Evolutionary conservation across 2,888 invertebrate genomes (phyloP).

Genomic region (Alloplasta piceator): DNA sequence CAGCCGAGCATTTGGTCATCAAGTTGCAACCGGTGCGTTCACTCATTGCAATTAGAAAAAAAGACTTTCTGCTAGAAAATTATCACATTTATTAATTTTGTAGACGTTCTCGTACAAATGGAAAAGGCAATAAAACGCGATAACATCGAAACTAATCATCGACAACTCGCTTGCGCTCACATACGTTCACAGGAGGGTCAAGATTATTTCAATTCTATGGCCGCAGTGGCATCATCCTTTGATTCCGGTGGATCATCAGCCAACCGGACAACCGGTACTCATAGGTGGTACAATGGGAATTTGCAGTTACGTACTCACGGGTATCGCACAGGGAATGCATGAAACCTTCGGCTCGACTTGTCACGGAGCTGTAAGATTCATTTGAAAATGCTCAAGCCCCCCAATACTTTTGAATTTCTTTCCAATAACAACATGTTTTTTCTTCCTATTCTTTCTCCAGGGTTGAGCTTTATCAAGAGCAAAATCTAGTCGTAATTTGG

Average conservation of each 20-base stretch:
- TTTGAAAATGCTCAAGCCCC: neutral
- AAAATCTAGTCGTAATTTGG: constrained; percentile 97
- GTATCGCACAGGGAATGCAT: constrained; percentile 98
- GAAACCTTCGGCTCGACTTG: constrained; percentile 99
- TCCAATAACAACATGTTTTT: constrained; percentile 31
- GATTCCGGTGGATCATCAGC: constrained; percentile 99
- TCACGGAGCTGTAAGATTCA: constrained; percentile 95
- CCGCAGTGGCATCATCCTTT: constrained; percentile 99
- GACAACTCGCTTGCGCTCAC: constrained; percentile 98
- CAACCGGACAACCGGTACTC: constrained; percentile 98
- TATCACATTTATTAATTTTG: constrained; percentile 44
- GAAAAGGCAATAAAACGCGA: constrained; percentile 99
- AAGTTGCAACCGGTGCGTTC: constrained; percentile 87
- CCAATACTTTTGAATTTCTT: constrained; percentile 4
- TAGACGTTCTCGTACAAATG: constrained; percentile 98
- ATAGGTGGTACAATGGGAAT: constrained; percentile 99
- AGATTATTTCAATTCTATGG: constrained; percentile 99
- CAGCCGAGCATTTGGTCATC: constrained; percentile 99
- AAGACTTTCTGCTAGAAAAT: neutral
- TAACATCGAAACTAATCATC: constrained; percentile 97
- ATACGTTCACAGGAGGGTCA: constrained; percentile 97
- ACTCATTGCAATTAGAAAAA: neutral
- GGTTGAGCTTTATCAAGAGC: constrained; percentile 98
- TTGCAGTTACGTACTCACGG: constrained; percentile 99
- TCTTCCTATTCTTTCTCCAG: constrained; percentile 83